Evolutionary conservation across 2,888 invertebrate genomes (phyloP), one percentile per base, ranked within the genome.

Genomic region (Heliconius aoede): DNA sequence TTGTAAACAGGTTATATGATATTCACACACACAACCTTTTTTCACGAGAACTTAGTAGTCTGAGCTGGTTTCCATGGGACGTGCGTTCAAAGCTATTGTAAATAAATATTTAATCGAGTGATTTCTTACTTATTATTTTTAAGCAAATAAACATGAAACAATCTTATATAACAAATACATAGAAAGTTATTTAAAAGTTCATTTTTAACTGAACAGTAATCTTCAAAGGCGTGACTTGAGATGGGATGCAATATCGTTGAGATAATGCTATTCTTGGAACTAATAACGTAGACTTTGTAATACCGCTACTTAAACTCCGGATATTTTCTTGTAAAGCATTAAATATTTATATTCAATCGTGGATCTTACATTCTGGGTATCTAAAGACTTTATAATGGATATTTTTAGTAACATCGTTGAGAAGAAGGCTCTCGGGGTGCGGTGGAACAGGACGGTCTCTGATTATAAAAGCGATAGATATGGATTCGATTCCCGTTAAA

Each of bases 261-360:
- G 71, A 21, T 71, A 65, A 72, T 64, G 60, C 65, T 74, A n/a
- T 74, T 61, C 30, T 74, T 21, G 11, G 60, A 72, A 65, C 64
- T 74, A 74, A 77, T 74, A 77, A 74, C 71, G 60, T 58, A 40
- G 30, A 60, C 64, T 71, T 64, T 74, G 46, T 77, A 68, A 76
- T 51, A 72, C 24, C 55, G 69, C n/a, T 72, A 72, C 40, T 69
- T 58, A 72, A 72, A 58, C 9, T 28, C 51, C 62, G 40, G 64
- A 64, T 64, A 71, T 76, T 75, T 71, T 64, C 75, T 30, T 40
- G 30, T 30, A 24, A 61, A 46, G 32, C 30, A 62, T 69, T 46
- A 60, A 46, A 61, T 60, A 69, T 69, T 74, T 61, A 60, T 13
- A 26, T 60, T 24, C 26, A 72, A 40, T 36, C 26, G 21, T 21